Evolutionary conservation across 2,113 vertebrate genomes (phyloP).

Genomic region (Esox niger): DNA sequence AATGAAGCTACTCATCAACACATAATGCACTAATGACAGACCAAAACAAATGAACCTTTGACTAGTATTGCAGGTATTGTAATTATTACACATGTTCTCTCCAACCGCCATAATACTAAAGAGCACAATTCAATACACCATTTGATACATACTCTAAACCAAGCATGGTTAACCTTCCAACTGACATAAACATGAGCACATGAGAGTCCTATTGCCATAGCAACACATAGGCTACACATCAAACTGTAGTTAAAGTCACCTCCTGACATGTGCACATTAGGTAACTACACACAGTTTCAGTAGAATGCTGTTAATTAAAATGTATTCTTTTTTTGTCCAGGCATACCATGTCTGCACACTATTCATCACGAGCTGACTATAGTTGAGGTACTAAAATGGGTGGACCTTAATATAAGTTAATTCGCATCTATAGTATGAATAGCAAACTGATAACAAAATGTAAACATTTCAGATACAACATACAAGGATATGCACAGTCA

Average conservation of each 20-base stretch:
- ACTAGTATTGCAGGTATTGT: too few relatives aligned
- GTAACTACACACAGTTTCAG: background rate
- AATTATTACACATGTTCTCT: background rate
- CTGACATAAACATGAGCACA: background rate
- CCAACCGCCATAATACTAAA: background rate
- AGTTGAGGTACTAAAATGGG: too few relatives aligned
- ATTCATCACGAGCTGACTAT: too few relatives aligned
- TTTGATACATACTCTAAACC: background rate
- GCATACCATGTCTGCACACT: too few relatives aligned
- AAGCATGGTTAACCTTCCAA: too few relatives aligned
- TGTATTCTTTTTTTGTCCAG: too few relatives aligned
- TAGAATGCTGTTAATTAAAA: too few relatives aligned
- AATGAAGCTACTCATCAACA: slow-evolving; percentile 19
- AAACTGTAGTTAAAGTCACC: background rate
- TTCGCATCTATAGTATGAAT: too few relatives aligned
- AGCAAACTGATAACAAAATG: slow-evolving; percentile 13
- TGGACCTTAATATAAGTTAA: too few relatives aligned
- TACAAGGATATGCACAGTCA: too few relatives aligned
- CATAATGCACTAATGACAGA: slow-evolving; percentile 22
- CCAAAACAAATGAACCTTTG: background rate
- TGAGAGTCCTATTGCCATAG: background rate
- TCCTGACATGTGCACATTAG: too few relatives aligned
- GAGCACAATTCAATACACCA: background rate
- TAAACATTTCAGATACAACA: background rate
- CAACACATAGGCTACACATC: background rate